Evolutionary conservation across 2,113 vertebrate species (phyloP).

Genomic region (Bos indicus): DNA sequence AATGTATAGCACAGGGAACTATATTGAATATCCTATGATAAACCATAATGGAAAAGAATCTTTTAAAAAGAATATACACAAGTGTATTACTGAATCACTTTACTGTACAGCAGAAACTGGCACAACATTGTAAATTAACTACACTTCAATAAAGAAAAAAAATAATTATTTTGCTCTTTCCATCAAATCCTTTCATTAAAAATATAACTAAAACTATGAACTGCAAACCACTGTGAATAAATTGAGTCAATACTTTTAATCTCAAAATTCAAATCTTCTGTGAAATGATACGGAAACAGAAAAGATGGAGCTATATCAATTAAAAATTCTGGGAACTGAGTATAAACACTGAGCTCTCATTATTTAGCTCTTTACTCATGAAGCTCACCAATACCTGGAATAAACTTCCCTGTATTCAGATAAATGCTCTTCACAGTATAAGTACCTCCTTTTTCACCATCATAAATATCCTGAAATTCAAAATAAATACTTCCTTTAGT

Average conservation of each 20-base stretch:
- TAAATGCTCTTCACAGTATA: background rate
- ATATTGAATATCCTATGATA: background rate
- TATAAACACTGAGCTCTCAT: background rate
- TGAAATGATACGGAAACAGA: background rate
- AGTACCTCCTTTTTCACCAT: background rate
- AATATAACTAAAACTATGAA: background rate
- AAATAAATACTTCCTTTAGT: background rate
- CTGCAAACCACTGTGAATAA: background rate
- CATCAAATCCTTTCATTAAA: background rate
- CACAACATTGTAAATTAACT: background rate
- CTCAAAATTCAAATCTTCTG: background rate
- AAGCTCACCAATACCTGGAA: background rate
- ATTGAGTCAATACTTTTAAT: background rate
- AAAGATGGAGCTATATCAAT: background rate
- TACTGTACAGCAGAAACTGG: background rate
- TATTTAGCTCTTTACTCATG: background rate
- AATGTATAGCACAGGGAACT: background rate
- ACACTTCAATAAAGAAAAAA: background rate
- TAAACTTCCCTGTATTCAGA: background rate
- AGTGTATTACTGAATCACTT: background rate
- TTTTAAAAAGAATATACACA: background rate
- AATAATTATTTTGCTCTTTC: background rate
- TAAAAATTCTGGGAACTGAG: background rate
- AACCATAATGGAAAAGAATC: background rate
- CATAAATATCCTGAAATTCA: background rate